Percentiles rank a stretch among this genome's conserved stretches.
Evolutionary conservation across 2,888 invertebrate species (phyloP).

Genomic region (Polydrusus pterygomalis): DNA sequence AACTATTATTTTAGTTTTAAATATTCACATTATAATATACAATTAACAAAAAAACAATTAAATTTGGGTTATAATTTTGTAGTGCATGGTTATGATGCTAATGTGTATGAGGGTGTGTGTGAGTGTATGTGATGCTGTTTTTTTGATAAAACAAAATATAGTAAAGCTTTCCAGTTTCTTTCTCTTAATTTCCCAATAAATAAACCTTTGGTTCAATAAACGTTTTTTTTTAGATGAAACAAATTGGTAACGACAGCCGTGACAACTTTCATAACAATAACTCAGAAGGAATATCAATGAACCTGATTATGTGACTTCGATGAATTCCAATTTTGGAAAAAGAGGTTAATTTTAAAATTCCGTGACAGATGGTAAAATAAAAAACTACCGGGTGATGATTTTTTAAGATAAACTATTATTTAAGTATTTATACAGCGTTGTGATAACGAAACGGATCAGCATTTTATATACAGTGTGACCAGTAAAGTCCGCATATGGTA

Average conservation of each 20-base stretch:
- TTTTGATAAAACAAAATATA: no score
- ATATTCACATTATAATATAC: no score
- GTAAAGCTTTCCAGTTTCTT: neutral
- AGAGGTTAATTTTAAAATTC: constrained; percentile 21
- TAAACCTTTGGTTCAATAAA: neutral
- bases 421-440: no score
- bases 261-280: constrained; percentile 33
- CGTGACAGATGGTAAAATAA: constrained; percentile 22
- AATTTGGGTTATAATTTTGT: no score
- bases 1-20: no score
- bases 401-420: neutral
- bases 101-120: no score
- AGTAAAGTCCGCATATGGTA: no score
- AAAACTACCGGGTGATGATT: neutral
- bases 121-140: no score
- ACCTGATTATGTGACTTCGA: constrained; percentile 18
- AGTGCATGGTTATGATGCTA: no score
- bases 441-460: no score
- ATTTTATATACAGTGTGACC: no score
- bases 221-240: neutral
- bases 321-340: constrained; percentile 32
- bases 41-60: no score
- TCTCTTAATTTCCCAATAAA: constrained; percentile 2
- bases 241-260: constrained; percentile 14
- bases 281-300: constrained; percentile 30